Evolutionary conservation across 2,113 vertebrate species (phyloP), one percentile per base, ranked within the genome.

Genomic region (Maccullochella peelii): DNA sequence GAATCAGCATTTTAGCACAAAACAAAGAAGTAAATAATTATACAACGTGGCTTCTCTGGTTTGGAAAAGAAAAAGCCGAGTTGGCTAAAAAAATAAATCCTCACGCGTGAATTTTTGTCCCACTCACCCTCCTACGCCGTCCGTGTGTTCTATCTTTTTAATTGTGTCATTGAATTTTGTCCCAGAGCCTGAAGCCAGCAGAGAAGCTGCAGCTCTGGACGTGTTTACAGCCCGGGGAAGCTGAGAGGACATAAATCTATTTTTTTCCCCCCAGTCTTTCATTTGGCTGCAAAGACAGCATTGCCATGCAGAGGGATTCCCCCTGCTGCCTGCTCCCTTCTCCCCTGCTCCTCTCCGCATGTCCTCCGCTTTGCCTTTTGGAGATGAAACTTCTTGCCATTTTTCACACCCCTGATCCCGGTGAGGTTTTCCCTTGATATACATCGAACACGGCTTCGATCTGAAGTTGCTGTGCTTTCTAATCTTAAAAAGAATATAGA

Each of bases 1-100:
- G 90, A 91, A 94, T 99, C 97, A 98, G 97, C 97, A 95, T 93
- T 97, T 98, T 95, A 82, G 90, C 50, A 42, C 93, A 95, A 96
- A 95, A 97, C 97, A 95, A 96, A 95, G 95, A 93, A 94, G 97
- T 97, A 96, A 97, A 97, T 97, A 96, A 97, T 98, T 98, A 97
- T 95, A 97, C 96, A 95, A 95, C 89, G 94, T 91, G 88, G 87
- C 69, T 67, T 40, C 58, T 94, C 88, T 94, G 93, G 92, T 92
- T 95, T 93, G 30, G 16, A 55, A 79, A 81, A 70, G 54, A 95
- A 95, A 95, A 95, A 90, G 95, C 93, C 81, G 94, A 96, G 91
- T 95, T 95, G 92, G 96, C 96, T 84, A 95, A 90, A 93, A 94
- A 97, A 97, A 73, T 89, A 97, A 96, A 95, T 86, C 96, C 97